Base-by-base conservation (phyloP, 2,888 invertebrate genomes). In the Melinaea marsaeus region DNA sequence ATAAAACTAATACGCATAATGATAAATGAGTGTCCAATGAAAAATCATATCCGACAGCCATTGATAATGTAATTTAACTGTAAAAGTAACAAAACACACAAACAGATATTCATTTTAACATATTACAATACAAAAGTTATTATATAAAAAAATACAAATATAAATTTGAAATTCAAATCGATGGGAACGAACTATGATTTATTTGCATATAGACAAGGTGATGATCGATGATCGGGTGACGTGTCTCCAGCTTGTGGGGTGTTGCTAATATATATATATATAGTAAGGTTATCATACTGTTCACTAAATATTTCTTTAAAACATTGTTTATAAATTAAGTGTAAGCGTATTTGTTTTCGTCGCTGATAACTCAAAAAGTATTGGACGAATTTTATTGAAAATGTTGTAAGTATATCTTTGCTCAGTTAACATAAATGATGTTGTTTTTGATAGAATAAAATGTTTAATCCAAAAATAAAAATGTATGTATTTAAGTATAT, bases 121-220 rank as follows among this genome's bases (percentile, higher is more conserved):
- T 84, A 81, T 72, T 77, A 76, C 75, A 79, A 77, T 80, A 72
- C 68, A 69, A 64, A 74, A 68, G 81, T 85, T 84, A 87, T 88
- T 87, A 86, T 78, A 79, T 73, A 71, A 71, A 82, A 79, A 82
- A 85, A 88, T 85, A 85, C 81, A 81, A 84, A 87, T 85, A 85
- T 74, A 75, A 76, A 87, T 89, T 89, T 88, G 84, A 83, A 86
- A 83, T 86, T 88, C 86, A 88, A 88, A 89, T 89, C 79, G 79
- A 74, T 74, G 78, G 72, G 73, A 79, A 79, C 76, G 73, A 81
- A 82, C 78, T 79, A 80, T 77, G 71, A 62, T 51, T 51, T 68
- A 89, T 90, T 90, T 88, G 85, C 90, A 90, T 90, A 86, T 88
- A 89, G 83, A 90, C 84, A 84, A 85, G 82, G 79, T 79, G 73